Evolutionary conservation across 1,140 invertebrate genomes (phyloP), one percentile per base, ranked within the genome.

Genomic region (Drosophila lacteicornis): DNA sequence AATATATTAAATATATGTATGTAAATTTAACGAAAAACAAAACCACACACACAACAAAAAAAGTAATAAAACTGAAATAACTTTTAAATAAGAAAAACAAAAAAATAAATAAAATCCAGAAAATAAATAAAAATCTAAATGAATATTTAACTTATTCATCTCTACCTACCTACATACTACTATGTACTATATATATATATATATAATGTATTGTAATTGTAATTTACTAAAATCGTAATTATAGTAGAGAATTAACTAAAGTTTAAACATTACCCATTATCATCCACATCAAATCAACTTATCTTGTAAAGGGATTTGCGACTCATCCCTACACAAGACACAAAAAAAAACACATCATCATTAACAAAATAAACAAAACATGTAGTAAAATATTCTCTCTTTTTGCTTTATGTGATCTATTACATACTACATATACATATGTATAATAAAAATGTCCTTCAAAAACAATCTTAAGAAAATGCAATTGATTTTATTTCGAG

Each of bases 371-470:
- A 55, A 67, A 67, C 56, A 75, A 82, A 67, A 56, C 74, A 84
- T 71, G 79, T 91, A 91, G 90, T 90, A 81, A 91, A 91, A 90
- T 91, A 90, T 92, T 92, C 82, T 88, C 80, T 91, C 80, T 91
- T 91, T 87, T 87, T 91, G 87, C 87, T 91, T 91, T 91, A 86
- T 91, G 87, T 91, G 87, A 91, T 91, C 86, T 91, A 90, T 82
- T 91, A 80, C 70, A 86, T 82, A 86, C 59, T 82, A 82, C 79
- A 84, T 71, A 73, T 74, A 67, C 70, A 87, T 84, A 82, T 90
- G 74, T 88, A 75, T 77, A 91, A 87, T 80, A 91, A 87, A 88
- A 87, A 76, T 87, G 83, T 88, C 85, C 85, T 88, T 90, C 40
- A 75, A 70, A 84, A 83, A 81, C 63, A 67, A 73, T 46, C 15